Conservation (phyloP, 2,888 invertebrate species). For the Nematopogon swammerdamellus region DNA sequence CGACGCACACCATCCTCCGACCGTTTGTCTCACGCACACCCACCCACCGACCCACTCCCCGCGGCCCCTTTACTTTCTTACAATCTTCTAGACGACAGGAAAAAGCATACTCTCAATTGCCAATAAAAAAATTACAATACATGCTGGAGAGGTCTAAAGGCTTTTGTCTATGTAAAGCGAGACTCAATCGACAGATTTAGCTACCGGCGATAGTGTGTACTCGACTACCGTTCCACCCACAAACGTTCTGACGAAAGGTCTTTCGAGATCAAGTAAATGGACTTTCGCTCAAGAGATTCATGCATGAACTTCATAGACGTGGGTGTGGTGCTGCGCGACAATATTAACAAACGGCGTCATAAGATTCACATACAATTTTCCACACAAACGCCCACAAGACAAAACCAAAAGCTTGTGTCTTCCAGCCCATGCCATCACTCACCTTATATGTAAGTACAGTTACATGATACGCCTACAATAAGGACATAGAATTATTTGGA, state of each 20-base stretch:
- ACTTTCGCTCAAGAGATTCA: background rate
- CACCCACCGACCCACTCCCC: slow-evolving; percentile 1
- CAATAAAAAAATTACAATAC: slow-evolving; percentile 37
- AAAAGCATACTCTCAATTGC: slow-evolving; percentile 44
- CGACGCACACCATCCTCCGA: slow-evolving; percentile 48
- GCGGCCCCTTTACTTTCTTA: background rate
- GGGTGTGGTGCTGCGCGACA: no score
- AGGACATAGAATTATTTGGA: no score
- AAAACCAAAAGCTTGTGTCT: slow-evolving; percentile 47
- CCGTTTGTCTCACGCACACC: no score
- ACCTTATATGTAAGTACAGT: no score
- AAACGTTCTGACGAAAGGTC: no score
- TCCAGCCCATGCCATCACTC: slow-evolving; percentile 39
- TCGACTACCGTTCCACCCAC: background rate
- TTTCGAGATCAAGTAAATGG: background rate
- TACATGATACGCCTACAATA: no score
- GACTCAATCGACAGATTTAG: slow-evolving; percentile 1
- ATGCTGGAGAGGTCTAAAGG: slow-evolving; percentile 41
- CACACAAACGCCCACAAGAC: slow-evolving; percentile 37
- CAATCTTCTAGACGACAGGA: slow-evolving; percentile 14
- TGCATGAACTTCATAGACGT: background rate
- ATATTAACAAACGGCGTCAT: no score
- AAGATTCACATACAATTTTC: slow-evolving; percentile 8
- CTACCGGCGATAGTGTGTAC: slow-evolving; percentile 26
- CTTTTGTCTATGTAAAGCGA: background rate